Evolutionary conservation across 2,113 vertebrate genomes (phyloP).

Genomic region (Todiramphus saurophagus): DNA sequence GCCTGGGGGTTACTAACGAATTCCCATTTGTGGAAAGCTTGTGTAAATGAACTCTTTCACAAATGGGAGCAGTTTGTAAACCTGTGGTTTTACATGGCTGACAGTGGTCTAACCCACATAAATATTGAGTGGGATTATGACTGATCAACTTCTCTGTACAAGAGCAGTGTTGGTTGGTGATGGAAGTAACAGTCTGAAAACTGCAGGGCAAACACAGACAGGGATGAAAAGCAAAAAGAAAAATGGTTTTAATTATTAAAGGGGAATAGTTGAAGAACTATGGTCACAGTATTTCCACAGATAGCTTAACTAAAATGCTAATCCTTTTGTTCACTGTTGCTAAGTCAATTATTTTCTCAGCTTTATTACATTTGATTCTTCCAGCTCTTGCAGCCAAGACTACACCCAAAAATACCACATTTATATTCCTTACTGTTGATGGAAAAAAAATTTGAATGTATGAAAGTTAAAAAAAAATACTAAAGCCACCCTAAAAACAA

Average conservation of each 20-base stretch:
- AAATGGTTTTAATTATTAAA: background rate
- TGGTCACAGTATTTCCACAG: background rate
- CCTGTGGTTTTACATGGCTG: background rate
- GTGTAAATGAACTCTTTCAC: background rate
- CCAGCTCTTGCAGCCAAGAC: background rate
- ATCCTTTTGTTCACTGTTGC: background rate
- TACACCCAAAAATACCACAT: background rate
- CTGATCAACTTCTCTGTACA: background rate
- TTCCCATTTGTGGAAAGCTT: background rate
- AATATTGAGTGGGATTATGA: background rate
- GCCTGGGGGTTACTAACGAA: background rate
- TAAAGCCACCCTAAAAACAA: background rate
- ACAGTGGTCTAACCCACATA: background rate
- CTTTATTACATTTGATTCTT: background rate
- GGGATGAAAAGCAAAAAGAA: background rate
- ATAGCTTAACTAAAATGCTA: background rate
- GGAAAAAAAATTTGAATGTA: background rate
- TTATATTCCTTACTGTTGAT: background rate
- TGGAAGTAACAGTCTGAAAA: background rate
- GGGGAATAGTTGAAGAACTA: background rate
- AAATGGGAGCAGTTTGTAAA: background rate
- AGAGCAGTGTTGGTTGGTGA: background rate
- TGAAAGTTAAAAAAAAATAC: background rate
- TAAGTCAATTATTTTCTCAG: background rate
- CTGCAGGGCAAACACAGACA: background rate